Evolutionary conservation across 1,140 invertebrate species (phyloP), one percentile per base, ranked within the genome.

Genomic region (Papilio aristodemus): DNA sequence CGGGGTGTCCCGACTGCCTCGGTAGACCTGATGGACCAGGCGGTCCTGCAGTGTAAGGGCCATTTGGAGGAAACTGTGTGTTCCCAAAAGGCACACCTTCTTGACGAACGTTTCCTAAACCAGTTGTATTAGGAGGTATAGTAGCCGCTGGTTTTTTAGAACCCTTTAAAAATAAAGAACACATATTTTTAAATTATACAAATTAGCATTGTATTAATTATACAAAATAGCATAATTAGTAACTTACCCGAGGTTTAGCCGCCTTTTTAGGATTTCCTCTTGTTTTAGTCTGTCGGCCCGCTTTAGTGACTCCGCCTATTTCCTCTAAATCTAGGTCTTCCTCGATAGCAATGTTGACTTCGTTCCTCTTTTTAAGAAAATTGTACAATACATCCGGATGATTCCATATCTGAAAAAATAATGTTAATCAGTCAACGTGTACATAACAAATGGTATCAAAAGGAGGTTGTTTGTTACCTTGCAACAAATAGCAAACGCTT

Each of bases 401-500:
- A 87, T 99, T 99, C 98, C 98, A 99, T 75, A 99, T 99, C 94
- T 96, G 83, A 57, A 78, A 62, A 69, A 41, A 36, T 41, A 62
- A 32, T 46, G 9, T 60, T 25, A 36, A 19, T 25, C 6, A 64
- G 19, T 43, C 22, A 9, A 62, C 22, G 32, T 11, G 39, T 39
- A 39, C 11, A 41, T 38, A 9, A 25, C 1, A 1, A 27, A 50
- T 11, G 1, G 0, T 9, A 10, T 50, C 10, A 3, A 22, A 17
- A 9, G 17, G 58, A 14, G 8, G 9, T 38, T 11, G 38, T 17
- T 69, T 75, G 89, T 81, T 89, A 96, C 95, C 93, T 99, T 99
- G 84, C 98, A 99, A 88, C 98, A 99, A 63, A 99, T 97, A 43
- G 98, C 97, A 92, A 99, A 99, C 4, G 99, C 98, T 88, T 98